These are phyloP conservation scores for Patella ulyssiponensis DNA, from an alignment of 2,888 invertebrate genomes.

Conservation along the genomic window DNA sequence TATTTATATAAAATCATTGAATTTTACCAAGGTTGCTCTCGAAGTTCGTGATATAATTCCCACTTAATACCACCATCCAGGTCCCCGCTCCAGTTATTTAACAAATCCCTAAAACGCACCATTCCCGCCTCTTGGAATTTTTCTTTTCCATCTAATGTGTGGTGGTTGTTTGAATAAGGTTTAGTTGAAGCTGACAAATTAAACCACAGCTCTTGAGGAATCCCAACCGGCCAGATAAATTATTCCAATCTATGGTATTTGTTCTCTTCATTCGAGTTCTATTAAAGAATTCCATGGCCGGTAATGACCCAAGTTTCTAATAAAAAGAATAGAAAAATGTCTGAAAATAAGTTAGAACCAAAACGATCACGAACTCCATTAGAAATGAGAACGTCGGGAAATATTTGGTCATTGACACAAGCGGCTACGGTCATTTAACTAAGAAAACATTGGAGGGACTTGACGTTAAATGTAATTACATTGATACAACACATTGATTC, in stretches of 20 bases:
- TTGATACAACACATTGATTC: background rate
- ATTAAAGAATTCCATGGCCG: slow-evolving; percentile 9
- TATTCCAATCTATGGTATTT: background rate
- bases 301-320: slow-evolving; percentile 16
- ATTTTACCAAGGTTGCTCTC: too few species aligned
- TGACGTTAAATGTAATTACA: slow-evolving; percentile 5
- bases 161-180: too few species aligned
- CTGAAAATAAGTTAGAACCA: background rate
- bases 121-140: too few species aligned
- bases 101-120: too few species aligned
- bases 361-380: background rate
- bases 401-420: slow-evolving; percentile 10
- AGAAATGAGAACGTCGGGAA: slow-evolving; percentile 2
- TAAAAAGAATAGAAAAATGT: slow-evolving; percentile 12
- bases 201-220: too few species aligned
- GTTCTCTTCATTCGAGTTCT: background rate
- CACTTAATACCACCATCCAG: too few species aligned
- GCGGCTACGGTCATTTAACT: background rate
- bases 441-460: background rate
- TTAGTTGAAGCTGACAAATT: too few species aligned
- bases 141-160: too few species aligned
- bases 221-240: background rate
- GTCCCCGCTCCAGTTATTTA: too few species aligned
- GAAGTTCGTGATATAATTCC: too few species aligned
- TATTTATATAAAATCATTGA: too few species aligned